phyloP scores from a whole-genome alignment of 1,140 invertebrate genomes.

The Pantala flavescens region DNA sequence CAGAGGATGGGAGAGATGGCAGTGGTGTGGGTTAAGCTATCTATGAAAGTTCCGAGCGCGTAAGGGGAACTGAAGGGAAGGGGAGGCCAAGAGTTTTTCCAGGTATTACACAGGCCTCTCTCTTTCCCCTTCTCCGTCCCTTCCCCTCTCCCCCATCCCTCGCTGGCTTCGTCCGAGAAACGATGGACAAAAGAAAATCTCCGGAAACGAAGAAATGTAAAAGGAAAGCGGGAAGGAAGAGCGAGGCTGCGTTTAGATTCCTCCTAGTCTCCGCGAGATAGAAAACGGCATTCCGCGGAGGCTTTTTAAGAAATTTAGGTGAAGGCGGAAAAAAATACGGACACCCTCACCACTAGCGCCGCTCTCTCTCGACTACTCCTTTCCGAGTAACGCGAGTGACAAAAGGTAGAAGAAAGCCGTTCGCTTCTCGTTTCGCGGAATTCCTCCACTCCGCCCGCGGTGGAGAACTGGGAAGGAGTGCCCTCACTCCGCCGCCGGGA shows the following conservation, averaged over 20 bases:
- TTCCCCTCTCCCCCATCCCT: not conserved
- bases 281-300: no score
- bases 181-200: not conserved
- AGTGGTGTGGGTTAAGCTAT: not conserved
- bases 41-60: slow-evolving; percentile 1
- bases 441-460: no score
- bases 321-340: no score
- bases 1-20: not conserved
- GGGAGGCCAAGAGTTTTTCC: not conserved
- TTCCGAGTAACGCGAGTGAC: no score
- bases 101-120: not conserved
- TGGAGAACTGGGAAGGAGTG: no score
- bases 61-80: not conserved
- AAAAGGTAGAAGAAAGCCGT: no score
- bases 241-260: not conserved
- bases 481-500: no score
- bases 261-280: no score
- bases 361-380: no score
- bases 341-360: no score
- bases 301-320: no score
- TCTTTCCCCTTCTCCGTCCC: not conserved
- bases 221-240: not conserved
- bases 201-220: not conserved
- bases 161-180: not conserved
- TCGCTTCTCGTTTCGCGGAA: no score